Evolutionary conservation across 2,113 vertebrate genomes (phyloP).

Genomic region (Cygnus buccinator): DNA sequence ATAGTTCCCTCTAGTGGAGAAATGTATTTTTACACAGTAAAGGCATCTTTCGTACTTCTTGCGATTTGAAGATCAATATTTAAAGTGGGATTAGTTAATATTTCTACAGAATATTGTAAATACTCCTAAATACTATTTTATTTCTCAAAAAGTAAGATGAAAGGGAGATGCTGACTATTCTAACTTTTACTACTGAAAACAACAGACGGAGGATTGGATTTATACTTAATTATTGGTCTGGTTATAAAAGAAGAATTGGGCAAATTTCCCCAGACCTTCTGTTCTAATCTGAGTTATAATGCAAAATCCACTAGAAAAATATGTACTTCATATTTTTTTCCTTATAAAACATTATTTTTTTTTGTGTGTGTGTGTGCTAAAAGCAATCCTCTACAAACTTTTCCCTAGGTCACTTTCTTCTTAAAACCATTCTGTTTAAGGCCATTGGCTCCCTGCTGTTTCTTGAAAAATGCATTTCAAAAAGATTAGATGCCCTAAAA

Average conservation of each 20-base stretch:
- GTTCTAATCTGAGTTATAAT: not conserved
- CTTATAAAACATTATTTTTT: not conserved
- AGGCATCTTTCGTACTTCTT: not conserved
- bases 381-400: not conserved
- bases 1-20: conserved; percentile 51
- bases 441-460: not conserved
- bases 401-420: not conserved
- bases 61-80: rapidly evolving
- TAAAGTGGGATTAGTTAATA: rapidly evolving
- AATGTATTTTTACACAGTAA: not conserved
- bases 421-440: not conserved
- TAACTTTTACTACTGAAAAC: not conserved
- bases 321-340: not conserved
- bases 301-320: not conserved
- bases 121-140: not conserved
- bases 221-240: not conserved
- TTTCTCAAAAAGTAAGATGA: not conserved
- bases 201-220: not conserved
- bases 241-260: not conserved
- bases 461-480: not conserved
- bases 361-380: not conserved
- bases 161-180: not conserved
- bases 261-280: not conserved
- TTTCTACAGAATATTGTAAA: not conserved
- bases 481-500: not conserved